A percentile compares a stretch with the other conserved stretches of the same genome.
Evolutionary conservation across 2,113 vertebrate genomes (phyloP).

Genomic region (Boulengeromyrus knoepffleri): DNA sequence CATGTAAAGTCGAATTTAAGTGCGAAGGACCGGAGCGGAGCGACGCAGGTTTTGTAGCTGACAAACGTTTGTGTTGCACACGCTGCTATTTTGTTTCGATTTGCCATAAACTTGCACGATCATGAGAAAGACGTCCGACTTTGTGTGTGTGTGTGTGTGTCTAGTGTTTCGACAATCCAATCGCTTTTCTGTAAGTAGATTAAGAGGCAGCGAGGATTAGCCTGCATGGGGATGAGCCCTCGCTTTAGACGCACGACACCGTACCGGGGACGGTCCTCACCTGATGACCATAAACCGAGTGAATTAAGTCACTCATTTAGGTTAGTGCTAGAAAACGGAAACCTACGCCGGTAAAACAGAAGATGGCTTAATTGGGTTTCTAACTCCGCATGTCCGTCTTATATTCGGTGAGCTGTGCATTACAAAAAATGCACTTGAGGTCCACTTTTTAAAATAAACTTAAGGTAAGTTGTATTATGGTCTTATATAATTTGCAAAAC

Average conservation of each 20-base stretch:
- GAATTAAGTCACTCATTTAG: neutral
- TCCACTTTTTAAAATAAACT: neutral
- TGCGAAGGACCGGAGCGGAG: neutral
- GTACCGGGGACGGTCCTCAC: neutral
- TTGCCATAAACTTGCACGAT: slow-evolving; percentile 12
- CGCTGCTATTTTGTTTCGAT: slow-evolving; percentile 1
- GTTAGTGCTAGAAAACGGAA: neutral
- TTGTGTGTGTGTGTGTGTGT: neutral
- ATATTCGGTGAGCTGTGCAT: neutral
- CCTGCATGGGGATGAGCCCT: neutral
- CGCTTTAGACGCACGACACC: neutral
- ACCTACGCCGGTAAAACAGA: neutral
- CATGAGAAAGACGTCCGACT: neutral
- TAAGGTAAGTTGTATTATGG: neutral
- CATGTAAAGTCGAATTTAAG: neutral
- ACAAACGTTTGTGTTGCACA: neutral
- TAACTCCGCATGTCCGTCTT: neutral
- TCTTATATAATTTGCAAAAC: neutral
- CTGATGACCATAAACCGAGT: neutral
- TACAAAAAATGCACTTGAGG: neutral
- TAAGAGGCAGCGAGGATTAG: neutral
- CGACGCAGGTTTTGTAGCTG: neutral
- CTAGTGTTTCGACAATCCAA: neutral
- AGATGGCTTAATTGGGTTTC: neutral
- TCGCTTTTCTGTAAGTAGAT: neutral